Evolutionary conservation across 2,113 vertebrate species (phyloP).

Genomic region (Agelaius tricolor): DNA sequence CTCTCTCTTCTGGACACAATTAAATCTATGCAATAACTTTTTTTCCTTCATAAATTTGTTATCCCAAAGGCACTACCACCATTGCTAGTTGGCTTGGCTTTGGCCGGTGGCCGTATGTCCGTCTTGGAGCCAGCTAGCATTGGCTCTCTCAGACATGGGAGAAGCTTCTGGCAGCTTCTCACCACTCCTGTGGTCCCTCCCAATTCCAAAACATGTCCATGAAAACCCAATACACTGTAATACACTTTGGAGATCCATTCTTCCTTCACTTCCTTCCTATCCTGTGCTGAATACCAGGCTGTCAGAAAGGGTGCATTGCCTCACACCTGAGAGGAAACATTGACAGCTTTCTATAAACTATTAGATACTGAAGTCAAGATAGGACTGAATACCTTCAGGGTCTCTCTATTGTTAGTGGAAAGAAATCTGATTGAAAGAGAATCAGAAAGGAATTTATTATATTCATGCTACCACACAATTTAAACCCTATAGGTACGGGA

Average conservation of each 20-base stretch:
- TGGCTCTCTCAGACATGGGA: neutral
- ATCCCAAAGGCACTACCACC: neutral
- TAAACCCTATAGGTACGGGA: neutral
- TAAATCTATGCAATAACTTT: neutral
- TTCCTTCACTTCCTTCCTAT: neutral
- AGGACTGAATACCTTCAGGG: neutral
- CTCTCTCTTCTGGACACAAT: neutral
- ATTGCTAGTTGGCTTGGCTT: neutral
- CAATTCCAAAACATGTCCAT: neutral
- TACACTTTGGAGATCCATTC: neutral
- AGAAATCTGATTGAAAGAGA: neutral
- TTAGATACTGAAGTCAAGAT: neutral
- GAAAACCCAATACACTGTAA: neutral
- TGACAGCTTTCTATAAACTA: neutral
- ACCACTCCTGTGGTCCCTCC: neutral
- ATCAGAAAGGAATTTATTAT: neutral
- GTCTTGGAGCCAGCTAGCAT: neutral
- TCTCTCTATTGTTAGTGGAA: neutral
- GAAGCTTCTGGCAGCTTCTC: neutral
- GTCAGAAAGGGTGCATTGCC: neutral
- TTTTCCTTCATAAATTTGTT: neutral
- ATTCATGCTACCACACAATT: neutral
- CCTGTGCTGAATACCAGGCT: neutral
- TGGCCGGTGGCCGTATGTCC: fast-evolving
- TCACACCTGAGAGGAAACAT: neutral